Base-by-base conservation (phyloP, 2,113 vertebrate genomes). In the Zosterops borbonicus region DNA sequence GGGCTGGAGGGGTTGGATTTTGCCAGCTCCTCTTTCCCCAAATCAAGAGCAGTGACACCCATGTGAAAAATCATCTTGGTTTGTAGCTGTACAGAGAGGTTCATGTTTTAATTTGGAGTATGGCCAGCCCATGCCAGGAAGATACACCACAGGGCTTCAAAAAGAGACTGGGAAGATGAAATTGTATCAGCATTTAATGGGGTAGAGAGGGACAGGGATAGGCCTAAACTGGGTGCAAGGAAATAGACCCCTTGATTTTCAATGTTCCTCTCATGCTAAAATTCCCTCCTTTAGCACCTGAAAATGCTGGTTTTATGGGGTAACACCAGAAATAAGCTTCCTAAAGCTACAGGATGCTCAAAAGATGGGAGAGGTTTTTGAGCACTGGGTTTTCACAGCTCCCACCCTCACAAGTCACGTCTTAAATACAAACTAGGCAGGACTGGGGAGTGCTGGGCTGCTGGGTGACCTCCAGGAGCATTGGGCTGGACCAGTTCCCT, bases 211-310 rank as follows among this genome's bases (percentile, higher is more conserved):
- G 15, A 46, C 33, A 69, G 62, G 47, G 21, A 25, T 1, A 59
- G 20, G 20, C 63, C 33, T 21, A 47, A 73, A 83, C 3, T 31
- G 2, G 60, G 27, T 3, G 7, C 28, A 71, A 63, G 7, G 49
- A 82, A 76, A 83, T 0, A 37, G 16, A n/a, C 4, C 12, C 25
- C 67, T 65, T 33, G 6, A 46, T 60, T 82, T 73, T 60, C 42
- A 37, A 0, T 0, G 0, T 21, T 82, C 37, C 18, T 17, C 18
- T 83, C 2, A 2, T 46, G 64, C 24, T 65, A 65, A 84, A 93
- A 85, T 41, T 18, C 33, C 73, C 19, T 25, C 20, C 22, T 6
- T 11, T 9, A 50, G 67, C 44, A 83, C 49, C 42, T 73, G 53
- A 44, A 94, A 91, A 87, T 27, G 4, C 33, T 59, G 16, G 5